Evolutionary conservation across 2,888 invertebrate species (phyloP), one percentile per base, ranked within the genome.

Genomic region (Teinopalpus imperialis): DNA sequence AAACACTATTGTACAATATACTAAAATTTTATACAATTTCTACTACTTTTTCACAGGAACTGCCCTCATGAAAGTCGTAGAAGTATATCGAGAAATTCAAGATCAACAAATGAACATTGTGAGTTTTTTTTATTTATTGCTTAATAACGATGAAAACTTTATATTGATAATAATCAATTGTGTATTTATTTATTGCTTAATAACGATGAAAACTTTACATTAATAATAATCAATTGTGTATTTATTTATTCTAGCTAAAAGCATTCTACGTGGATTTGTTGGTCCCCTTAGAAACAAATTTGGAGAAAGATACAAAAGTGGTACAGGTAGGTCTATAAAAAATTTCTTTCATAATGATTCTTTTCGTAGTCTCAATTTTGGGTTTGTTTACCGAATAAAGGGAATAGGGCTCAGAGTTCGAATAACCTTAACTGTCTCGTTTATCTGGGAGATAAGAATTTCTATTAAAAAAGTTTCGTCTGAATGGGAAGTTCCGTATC

Each of bases 41-140:
- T n/a, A n/a, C n/a, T n/a, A n/a, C n/a, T n/a, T n/a, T n/a, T n/a
- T n/a, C n/a, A 30, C 91, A 97, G 97, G 97, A 68, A 93, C 95
- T 43, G 96, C 97, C 42, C 90, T 97, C 55, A 94, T 96, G 94
- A 96, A 95, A 87, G 95, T 97, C 61, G 97, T 97, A 34, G 97
- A 96, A 75, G 96, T 97, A 13, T 96, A 97, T 85, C 95, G 96
- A 75, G 97, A 97, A 81, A 97, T 97, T 56, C 97, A 97, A 88
- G 95, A 96, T 59, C 97, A 97, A 79, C 97, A 97, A 83, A 95
- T 97, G 94, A 97, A 96, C 75, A 97, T 97, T 72, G 97, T 97
- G 90, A 95, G 96, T 94, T 32, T 20, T n/a, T n/a, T n/a, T n/a
- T n/a, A n/a, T n/a, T n/a, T n/a, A n/a, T n/a, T n/a, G n/a, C n/a